Evolutionary conservation across 37 sponge, comb jelly and placozoan genomes (phyloP).

Genomic region (Hexactinellida sp.): DNA sequence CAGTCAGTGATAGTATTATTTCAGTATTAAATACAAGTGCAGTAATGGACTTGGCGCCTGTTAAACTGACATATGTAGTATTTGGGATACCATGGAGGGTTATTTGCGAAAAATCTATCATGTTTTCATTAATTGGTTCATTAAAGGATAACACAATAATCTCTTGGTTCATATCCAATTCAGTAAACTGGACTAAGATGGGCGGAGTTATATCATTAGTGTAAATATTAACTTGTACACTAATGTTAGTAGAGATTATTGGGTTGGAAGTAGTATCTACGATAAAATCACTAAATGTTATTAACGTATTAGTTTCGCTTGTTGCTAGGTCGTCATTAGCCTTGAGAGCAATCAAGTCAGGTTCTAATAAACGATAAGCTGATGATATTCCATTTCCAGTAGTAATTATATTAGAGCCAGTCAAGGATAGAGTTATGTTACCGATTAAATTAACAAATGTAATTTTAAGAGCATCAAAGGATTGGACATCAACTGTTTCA

Average conservation of each 20-base stretch:
- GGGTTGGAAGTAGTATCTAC: constrained; percentile 36
- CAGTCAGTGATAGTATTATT: constrained; percentile 39
- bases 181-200: constrained; percentile 26
- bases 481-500: constrained; percentile 54
- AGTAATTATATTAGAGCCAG: constrained; percentile 26
- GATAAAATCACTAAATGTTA: constrained; percentile 39
- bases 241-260: background rate
- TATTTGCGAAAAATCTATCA: constrained; percentile 51
- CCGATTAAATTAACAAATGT: constrained; percentile 34
- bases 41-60: constrained; percentile 30
- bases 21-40: constrained; percentile 21
- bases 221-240: constrained; percentile 33
- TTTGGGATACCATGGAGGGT: constrained; percentile 25
- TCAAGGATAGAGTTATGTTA: constrained; percentile 28
- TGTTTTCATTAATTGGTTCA: constrained; percentile 59
- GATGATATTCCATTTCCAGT: constrained; percentile 16
- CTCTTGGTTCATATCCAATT: constrained; percentile 55
- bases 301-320: constrained; percentile 25
- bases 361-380: constrained; percentile 26
- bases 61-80: constrained; percentile 25
- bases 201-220: constrained; percentile 46
- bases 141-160: constrained; percentile 39
- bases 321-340: constrained; percentile 58
- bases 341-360: constrained; percentile 34
- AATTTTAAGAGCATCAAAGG: constrained; percentile 34